phyloP scores from a whole-genome alignment of 1,140 invertebrate species.

The Leptopilina clavipes region DNA sequence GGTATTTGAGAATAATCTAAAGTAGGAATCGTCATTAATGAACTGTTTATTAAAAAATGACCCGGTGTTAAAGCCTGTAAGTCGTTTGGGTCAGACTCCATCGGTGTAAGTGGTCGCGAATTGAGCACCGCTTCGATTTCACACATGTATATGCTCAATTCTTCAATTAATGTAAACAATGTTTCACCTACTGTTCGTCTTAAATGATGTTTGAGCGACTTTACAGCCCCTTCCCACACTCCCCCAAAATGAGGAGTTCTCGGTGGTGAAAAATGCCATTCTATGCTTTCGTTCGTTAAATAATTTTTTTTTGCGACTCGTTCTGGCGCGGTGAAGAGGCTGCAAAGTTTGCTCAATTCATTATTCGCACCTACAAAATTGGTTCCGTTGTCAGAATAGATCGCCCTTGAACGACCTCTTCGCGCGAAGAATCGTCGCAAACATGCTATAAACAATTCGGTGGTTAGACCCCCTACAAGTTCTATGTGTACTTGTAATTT shows the following conservation, averaged over 20 bases:
- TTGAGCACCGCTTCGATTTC: constrained; percentile 38
- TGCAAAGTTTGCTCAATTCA: constrained; percentile 23
- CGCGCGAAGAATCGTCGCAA: constrained; percentile 60
- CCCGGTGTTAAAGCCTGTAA: neutral
- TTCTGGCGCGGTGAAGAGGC: neutral
- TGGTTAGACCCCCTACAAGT: constrained; percentile 47
- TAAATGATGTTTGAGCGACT: constrained; percentile 40
- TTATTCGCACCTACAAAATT: constrained; percentile 40
- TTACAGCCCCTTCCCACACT: constrained; percentile 38
- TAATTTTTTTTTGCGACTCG: neutral
- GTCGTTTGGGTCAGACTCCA: constrained; percentile 16
- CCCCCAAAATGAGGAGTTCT: constrained; percentile 39
- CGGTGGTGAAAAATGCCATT: constrained; percentile 36
- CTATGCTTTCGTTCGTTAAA: neutral
- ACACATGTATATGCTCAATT: constrained; percentile 5
- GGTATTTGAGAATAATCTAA: neutral
- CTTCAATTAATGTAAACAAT: constrained; percentile 10
- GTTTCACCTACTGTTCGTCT: neutral
- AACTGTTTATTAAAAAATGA: constrained; percentile 34
- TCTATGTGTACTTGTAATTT: constrained; percentile 57
- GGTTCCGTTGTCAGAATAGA: constrained; percentile 50
- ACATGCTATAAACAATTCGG: constrained; percentile 52
- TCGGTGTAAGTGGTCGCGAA: constrained; percentile 16
- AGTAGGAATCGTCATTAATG: constrained; percentile 1
- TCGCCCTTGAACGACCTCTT: constrained; percentile 50